Evolutionary conservation across 2,888 invertebrate genomes (phyloP).

Genomic region (Mythimna ferrago): DNA sequence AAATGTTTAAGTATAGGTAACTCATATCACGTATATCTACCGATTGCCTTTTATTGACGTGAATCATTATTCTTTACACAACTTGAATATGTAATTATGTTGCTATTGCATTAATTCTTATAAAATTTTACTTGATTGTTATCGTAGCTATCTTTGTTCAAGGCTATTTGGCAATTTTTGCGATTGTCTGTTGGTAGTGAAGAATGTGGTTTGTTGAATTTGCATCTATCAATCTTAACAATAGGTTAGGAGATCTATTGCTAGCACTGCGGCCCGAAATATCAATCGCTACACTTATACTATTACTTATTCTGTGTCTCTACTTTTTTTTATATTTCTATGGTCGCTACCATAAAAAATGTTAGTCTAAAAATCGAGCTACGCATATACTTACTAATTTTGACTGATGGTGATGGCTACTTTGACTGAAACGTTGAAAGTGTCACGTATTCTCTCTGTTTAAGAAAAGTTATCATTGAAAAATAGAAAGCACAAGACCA

Average conservation of each 20-base stretch:
- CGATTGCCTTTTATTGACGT: slow-evolving; percentile 37
- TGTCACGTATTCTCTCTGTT: neutral
- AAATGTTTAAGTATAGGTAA: slow-evolving; percentile 43
- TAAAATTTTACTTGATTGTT: slow-evolving; percentile 26
- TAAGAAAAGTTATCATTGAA: neutral
- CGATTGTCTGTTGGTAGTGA: slow-evolving; percentile 12
- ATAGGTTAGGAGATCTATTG: neutral
- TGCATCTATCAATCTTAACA: neutral
- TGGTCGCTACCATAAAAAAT: neutral
- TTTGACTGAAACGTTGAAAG: neutral
- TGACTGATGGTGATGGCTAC: neutral
- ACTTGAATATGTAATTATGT: slow-evolving; percentile 26
- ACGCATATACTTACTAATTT: neutral
- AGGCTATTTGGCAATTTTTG: slow-evolving; percentile 26
- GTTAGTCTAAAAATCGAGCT: no score
- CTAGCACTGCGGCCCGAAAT: neutral
- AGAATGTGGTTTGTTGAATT: slow-evolving; percentile 6
- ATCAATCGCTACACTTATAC: neutral
- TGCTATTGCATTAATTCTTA: slow-evolving; percentile 17
- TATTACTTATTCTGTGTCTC: no score
- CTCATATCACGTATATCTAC: slow-evolving; percentile 48
- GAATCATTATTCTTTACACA: slow-evolving; percentile 41
- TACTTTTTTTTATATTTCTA: no score
- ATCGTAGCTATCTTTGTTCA: slow-evolving; percentile 25
- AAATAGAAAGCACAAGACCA: neutral